Evolutionary conservation across 2,888 invertebrate species (phyloP).

Genomic region (Seira sanloemensis): DNA sequence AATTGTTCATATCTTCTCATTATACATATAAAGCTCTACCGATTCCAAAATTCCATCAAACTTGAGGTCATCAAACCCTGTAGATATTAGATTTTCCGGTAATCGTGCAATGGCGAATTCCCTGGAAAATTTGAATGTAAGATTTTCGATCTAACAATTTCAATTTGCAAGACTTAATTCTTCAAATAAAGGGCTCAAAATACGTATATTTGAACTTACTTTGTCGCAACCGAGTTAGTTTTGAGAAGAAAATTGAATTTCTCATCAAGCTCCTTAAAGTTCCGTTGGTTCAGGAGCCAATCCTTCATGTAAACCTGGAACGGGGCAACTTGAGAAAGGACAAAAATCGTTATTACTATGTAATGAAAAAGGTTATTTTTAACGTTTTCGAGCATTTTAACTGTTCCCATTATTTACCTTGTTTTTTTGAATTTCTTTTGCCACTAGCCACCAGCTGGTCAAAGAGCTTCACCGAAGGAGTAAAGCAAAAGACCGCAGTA

Average conservation of each 20-base stretch:
- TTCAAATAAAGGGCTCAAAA: not conserved
- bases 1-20: too few relatives aligned
- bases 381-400: not conserved
- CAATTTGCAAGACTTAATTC: not conserved
- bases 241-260: conserved; percentile 25
- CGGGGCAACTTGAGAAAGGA: not conserved
- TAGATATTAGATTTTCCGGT: not conserved
- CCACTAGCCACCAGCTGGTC: conserved; percentile 25
- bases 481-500: conserved; percentile 40
- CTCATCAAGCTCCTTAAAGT: conserved; percentile 25
- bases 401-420: conserved; percentile 10
- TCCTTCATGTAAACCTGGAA: conserved; percentile 22
- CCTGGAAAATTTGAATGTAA: conserved; percentile 6
- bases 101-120: conserved; percentile 29
- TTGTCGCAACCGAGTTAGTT: not conserved
- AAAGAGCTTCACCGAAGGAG: conserved; percentile 25
- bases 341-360: too few relatives aligned
- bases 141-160: not conserved
- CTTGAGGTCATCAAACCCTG: not conserved
- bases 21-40: too few relatives aligned
- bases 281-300: conserved; percentile 40
- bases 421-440: not conserved
- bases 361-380: not conserved
- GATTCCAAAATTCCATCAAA: conserved; percentile 36
- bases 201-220: conserved; percentile 6